Conservation (phyloP, 1,140 invertebrate genomes). For the Adoxophyes honmai region DNA sequence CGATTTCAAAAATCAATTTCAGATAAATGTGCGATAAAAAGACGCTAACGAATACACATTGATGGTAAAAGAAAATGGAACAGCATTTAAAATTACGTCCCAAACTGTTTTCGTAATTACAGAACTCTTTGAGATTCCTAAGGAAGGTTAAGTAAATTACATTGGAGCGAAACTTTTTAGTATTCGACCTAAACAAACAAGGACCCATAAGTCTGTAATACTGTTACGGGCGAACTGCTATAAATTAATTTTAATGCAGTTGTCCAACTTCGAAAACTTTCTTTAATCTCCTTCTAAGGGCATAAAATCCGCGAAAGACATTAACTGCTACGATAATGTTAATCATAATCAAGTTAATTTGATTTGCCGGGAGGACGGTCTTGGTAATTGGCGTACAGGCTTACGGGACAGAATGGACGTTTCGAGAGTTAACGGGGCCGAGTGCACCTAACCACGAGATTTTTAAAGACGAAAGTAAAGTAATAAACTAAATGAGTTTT, state of each 20-base stretch:
- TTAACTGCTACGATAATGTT: not conserved
- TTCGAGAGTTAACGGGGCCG: too few relatives aligned
- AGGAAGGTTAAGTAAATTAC: conserved; percentile 1
- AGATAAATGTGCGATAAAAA: not conserved
- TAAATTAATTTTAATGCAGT: conserved; percentile 19
- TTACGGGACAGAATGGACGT: too few relatives aligned
- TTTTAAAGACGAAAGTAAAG: too few relatives aligned
- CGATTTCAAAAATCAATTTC: not conserved
- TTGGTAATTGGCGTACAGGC: not conserved
- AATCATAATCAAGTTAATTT: not conserved
- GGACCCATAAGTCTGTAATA: conserved; percentile 1
- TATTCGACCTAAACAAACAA: conserved; percentile 9
- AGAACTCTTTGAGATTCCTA: not conserved
- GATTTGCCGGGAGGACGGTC: not conserved
- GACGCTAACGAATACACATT: not conserved
- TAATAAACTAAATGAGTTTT: too few relatives aligned
- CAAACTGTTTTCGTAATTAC: not conserved
- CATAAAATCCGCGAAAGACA: conserved; percentile 4
- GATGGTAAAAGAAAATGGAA: not conserved
- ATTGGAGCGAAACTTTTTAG: conserved; percentile 7
- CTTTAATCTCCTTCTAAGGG: not conserved
- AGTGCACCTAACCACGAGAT: too few relatives aligned
- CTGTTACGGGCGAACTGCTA: conserved; percentile 10
- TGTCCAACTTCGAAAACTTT: conserved; percentile 14
- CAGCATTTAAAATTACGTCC: not conserved